A percentile compares a stretch with the other conserved stretches of the same genome.
phyloP scores from a whole-genome alignment of 2,888 invertebrate species.

The Crocallis elinguaria region DNA sequence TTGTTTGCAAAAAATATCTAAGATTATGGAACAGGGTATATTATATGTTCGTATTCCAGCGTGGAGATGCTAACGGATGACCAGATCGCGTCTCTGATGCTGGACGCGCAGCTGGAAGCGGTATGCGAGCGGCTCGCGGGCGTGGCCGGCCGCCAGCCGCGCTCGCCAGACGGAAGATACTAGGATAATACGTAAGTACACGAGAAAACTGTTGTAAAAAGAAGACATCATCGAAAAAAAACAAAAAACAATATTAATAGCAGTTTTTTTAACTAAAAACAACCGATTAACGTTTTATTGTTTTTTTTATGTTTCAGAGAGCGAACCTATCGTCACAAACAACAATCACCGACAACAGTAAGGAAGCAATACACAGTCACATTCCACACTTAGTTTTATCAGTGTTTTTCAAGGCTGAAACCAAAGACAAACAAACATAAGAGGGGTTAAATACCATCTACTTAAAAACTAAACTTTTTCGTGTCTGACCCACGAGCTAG shows the following conservation, averaged over 20 bases:
- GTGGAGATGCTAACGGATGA: constrained; percentile 91
- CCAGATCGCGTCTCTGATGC: constrained; percentile 90
- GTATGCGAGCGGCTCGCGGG: constrained; percentile 88
- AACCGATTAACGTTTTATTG: too few relatives aligned
- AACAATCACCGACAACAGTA: not conserved
- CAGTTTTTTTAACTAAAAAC: too few relatives aligned
- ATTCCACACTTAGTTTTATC: constrained; percentile 9
- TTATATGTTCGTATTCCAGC: constrained; percentile 71
- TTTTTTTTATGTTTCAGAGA: constrained; percentile 19
- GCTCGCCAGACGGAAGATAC: constrained; percentile 45
- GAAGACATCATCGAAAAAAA: too few relatives aligned
- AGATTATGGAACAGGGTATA: not conserved
- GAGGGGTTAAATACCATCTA: too few relatives aligned
- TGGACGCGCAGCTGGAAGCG: constrained; percentile 88
- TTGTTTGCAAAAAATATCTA: not conserved
- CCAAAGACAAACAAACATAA: too few relatives aligned
- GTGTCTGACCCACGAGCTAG: too few relatives aligned
- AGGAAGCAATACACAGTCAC: constrained; percentile 15
- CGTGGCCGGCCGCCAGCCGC: constrained; percentile 50
- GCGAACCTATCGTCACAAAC: not conserved
- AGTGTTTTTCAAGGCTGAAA: not conserved
- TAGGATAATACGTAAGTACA: constrained; percentile 8
- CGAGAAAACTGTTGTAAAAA: too few relatives aligned
- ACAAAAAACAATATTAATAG: too few relatives aligned
- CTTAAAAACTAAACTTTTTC: too few relatives aligned